Base-by-base conservation (phyloP, 64 coral and sea anemone genomes). In the Porites australiensis region DNA sequence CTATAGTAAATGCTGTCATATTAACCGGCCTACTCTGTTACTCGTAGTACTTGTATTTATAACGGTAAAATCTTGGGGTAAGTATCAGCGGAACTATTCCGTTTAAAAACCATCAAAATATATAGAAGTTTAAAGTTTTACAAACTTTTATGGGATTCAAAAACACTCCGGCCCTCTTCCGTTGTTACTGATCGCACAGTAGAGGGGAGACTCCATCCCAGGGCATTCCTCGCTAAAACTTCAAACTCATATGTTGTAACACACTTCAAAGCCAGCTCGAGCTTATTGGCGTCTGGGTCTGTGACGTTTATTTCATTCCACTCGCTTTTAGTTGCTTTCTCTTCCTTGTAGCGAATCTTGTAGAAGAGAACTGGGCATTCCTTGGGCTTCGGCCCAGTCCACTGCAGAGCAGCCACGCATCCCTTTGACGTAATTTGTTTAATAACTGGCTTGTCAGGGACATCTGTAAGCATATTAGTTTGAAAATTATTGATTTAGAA, bases 311-410 rank as follows among this genome's bases (percentile, higher is more conserved):
- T 54, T 4, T 54, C 51, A 1, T n/a, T 54, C 75, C 75, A 78
- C 3, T 2, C 6, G 1, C n/a, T 51, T 51, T 8, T 2, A 18
- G 0, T 6, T 58, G 75, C 1, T 2, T 15, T 13, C 20, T 50
- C 19, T 76, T 76, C 11, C 18, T 20, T 78, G 75, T 78, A 78
- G 75, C 15, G 18, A n/a, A 78, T 3, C 14, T 16, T 78, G 75
- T 78, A 78, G 19, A 78, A 78, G 19, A 78, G 50, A 51, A 78
- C 57, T 54, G 75, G 75, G 50, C 75, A 78, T 8, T 18, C 75
- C 9, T 55, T 78, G 54, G 75, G 22, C 14, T 8, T 4, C 4
- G 75, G 48, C 15, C 54, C 20, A 23, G 0, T 78, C 75, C 75
- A 78, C 50, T 55, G 8, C 7, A 78, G n/a, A 13, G 51, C 57